Conservation (phyloP, 2,888 invertebrate genomes). For the Strigamia maritima region DNA sequence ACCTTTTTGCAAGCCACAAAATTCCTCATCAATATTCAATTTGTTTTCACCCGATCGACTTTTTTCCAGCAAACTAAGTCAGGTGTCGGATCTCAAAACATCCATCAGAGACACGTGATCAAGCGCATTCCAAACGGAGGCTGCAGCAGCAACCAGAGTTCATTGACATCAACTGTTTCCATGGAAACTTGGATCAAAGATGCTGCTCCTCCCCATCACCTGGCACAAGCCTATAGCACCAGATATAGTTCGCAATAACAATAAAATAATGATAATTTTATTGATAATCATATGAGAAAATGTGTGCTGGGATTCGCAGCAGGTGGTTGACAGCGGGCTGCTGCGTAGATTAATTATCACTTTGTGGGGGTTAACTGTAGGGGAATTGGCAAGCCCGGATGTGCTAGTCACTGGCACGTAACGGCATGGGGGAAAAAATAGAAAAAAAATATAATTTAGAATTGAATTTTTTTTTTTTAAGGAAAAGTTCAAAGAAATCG, state of each 20-base stretch:
- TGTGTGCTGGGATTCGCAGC: background rate
- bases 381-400: background rate
- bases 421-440: conserved; percentile 5
- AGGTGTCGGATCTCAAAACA: conserved; percentile 2
- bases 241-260: background rate
- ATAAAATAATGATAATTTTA: background rate
- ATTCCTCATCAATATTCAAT: conserved; percentile 17
- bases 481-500: too few species aligned
- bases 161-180: conserved; percentile 10
- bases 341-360: conserved; percentile 8
- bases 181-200: conserved; percentile 13
- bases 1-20: background rate
- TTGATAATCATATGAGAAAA: background rate
- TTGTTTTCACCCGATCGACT: background rate
- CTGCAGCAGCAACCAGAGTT: conserved; percentile 8
- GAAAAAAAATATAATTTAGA: background rate
- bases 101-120: conserved; percentile 27
- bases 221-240: background rate
- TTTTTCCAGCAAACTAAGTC: conserved; percentile 5
- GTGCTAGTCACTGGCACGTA: conserved; percentile 11
- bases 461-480: background rate
- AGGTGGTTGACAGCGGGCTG: conserved; percentile 24
- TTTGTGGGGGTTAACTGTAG: conserved; percentile 17
- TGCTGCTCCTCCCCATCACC: background rate
- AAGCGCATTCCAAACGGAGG: conserved; percentile 9